phyloP scores from a whole-genome alignment of 1,140 invertebrate genomes.

The Dysdera silvatica region DNA sequence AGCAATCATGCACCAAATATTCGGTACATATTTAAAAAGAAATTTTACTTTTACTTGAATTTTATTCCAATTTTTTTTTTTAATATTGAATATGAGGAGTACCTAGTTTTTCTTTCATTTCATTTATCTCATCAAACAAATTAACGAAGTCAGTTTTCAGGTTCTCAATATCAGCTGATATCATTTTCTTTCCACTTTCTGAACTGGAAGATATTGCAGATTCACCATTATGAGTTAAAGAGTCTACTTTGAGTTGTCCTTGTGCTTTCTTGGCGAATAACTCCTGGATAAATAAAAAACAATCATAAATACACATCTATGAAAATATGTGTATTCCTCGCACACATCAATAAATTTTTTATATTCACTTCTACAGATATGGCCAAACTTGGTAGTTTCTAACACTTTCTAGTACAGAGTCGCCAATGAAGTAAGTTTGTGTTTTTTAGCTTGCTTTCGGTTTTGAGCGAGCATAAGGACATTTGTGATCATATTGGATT shows the following conservation, averaged over 20 bases:
- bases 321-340: neutral
- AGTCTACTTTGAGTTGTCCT: constrained; percentile 76
- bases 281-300: constrained; percentile 41
- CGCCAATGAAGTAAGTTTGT: no score
- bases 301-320: neutral
- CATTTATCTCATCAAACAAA: constrained; percentile 74
- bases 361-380: no score
- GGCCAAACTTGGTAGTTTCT: no score
- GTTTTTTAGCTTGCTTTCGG: no score
- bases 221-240: constrained; percentile 73
- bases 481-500: no score
- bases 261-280: constrained; percentile 81
- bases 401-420: no score
- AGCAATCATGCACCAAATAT: no score
- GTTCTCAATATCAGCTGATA: constrained; percentile 73
- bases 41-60: no score
- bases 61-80: no score
- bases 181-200: constrained; percentile 63
- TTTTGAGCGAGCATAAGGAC: no score
- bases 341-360: neutral
- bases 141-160: constrained; percentile 73
- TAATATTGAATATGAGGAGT: no score
- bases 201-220: constrained; percentile 76
- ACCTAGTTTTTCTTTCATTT: constrained; percentile 68
- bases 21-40: no score